Percentiles rank a stretch among this genome's conserved stretches.
phyloP scores from a whole-genome alignment of 2,113 vertebrate species.

The Terrapene triunguis region DNA sequence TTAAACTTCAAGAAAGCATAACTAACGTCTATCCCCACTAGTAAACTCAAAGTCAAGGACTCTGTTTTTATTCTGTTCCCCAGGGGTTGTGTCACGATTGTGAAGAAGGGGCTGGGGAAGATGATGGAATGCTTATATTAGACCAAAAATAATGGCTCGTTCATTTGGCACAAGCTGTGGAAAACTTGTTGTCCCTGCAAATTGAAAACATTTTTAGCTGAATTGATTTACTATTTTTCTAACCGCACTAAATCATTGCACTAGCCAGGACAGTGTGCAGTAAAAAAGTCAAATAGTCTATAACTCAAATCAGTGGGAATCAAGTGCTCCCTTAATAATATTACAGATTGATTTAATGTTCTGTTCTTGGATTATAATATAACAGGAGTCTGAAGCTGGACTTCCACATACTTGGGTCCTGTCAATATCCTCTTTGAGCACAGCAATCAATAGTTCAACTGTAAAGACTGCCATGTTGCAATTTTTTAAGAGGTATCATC shows the following conservation, averaged over 20 bases:
- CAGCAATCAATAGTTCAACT: neutral
- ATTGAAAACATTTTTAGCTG: constrained; percentile 2
- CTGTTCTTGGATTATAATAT: neutral
- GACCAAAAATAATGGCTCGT: neutral
- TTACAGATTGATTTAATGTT: neutral
- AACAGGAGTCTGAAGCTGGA: neutral
- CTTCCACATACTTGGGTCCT: neutral
- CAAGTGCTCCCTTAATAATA: neutral
- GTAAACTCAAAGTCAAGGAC: neutral
- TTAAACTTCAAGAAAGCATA: neutral
- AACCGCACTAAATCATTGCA: neutral
- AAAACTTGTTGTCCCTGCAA: constrained; percentile 22
- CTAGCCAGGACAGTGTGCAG: neutral
- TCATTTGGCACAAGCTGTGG: constrained; percentile 39
- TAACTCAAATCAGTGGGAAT: constrained; percentile 14
- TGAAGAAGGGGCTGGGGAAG: neutral
- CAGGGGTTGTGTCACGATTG: neutral
- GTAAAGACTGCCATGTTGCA: neutral
- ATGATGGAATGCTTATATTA: neutral
- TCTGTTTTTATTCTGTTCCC: constrained; percentile 23
- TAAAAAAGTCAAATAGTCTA: constrained; percentile 30
- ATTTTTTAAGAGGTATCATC: neutral
- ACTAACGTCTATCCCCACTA: neutral
- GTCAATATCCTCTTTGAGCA: neutral
- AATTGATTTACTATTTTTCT: neutral